Percentiles rank a stretch among this genome's conserved stretches.
These are phyloP conservation scores for Wasmannia auropunctata DNA, from an alignment of 1,140 invertebrate species.

Conservation along the genomic window DNA sequence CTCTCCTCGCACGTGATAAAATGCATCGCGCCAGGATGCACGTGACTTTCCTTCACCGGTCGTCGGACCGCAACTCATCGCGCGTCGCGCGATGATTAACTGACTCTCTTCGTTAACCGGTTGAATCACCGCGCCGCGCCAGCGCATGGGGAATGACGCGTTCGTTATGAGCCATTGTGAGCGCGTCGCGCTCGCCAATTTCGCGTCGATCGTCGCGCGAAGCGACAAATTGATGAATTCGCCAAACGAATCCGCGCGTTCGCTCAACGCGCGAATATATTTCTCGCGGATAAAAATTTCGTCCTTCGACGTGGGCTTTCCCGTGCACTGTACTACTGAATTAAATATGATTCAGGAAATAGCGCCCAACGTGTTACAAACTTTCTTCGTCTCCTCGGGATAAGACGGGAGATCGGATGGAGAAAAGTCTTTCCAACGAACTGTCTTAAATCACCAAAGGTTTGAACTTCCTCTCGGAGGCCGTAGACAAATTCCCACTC, in stretches of 20 bases:
- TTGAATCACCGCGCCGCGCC: conserved; percentile 1
- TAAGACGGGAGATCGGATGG: background rate
- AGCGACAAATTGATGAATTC: conserved; percentile 18
- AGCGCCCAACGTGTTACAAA: conserved; percentile 22
- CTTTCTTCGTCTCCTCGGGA: conserved; percentile 4
- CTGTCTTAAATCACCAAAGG: conserved; percentile 34
- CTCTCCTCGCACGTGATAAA: background rate
- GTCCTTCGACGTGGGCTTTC: background rate
- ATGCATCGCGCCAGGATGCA: background rate
- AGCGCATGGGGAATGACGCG: conserved; percentile 2
- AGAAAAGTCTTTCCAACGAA: conserved; percentile 34
- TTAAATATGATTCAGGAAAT: conserved; percentile 51
- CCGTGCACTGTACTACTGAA: conserved; percentile 25
- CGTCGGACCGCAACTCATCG: background rate
- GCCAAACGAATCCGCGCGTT: background rate
- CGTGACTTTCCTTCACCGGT: background rate
- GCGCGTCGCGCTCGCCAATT: background rate
- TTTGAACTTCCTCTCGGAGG: background rate
- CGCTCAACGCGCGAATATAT: background rate
- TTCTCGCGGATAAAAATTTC: conserved; percentile 38
- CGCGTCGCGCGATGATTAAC: background rate
- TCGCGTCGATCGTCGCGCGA: background rate
- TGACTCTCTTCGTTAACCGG: background rate
- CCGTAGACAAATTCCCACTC: background rate
- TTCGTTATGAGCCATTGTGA: background rate